Evolutionary conservation across 2,797 vertebrate species (phyloP).

Genomic region (Sorex maritimensis): DNA sequence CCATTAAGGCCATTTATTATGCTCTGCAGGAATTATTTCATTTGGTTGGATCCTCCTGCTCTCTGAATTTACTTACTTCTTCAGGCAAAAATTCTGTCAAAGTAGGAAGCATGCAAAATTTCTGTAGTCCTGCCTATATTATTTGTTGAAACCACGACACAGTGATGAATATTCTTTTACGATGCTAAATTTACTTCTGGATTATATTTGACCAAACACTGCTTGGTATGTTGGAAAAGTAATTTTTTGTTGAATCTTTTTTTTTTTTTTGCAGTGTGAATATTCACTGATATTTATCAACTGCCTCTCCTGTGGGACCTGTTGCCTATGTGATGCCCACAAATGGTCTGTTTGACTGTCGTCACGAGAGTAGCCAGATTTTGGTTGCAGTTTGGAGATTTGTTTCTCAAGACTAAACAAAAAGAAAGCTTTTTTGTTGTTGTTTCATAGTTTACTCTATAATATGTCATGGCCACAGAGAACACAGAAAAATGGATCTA

Average conservation of each 20-base stretch:
- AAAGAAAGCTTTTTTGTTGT: neutral
- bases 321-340: neutral
- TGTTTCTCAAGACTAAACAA: neutral
- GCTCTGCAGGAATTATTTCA: neutral
- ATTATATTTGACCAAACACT: slow-evolving; percentile 16
- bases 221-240: slow-evolving; percentile 38
- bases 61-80: slow-evolving; percentile 42
- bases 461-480: neutral
- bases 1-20: slow-evolving; percentile 71
- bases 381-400: neutral
- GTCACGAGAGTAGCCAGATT: neutral
- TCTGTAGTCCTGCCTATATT: neutral
- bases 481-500: neutral
- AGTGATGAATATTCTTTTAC: neutral
- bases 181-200: slow-evolving; percentile 18
- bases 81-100: neutral
- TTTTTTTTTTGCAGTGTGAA: neutral
- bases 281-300: neutral
- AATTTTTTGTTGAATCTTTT: neutral
- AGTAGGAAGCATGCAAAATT: neutral
- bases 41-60: slow-evolving; percentile 1
- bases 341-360: neutral
- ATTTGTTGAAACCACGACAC: neutral
- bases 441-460: neutral
- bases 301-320: neutral